A percentile compares a stretch with the other conserved stretches of the same genome.
These are phyloP conservation scores for Paraescarpia echinospica DNA, from an alignment of 1,140 invertebrate species.

Conservation along the genomic window DNA sequence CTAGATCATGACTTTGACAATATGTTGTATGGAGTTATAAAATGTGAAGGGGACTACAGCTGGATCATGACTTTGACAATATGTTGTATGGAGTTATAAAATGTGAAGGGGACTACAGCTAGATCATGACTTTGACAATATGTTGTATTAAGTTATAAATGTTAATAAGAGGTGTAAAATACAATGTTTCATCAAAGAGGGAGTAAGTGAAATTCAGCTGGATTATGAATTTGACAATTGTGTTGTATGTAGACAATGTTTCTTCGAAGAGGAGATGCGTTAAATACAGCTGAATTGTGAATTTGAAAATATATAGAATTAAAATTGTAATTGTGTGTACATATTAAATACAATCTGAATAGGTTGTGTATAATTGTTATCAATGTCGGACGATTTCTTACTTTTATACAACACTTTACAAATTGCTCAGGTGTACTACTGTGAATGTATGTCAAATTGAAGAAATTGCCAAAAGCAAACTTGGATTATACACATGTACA, in stretches of 20 bases:
- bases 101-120: too few relatives aligned
- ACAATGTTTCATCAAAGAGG: too few relatives aligned
- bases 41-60: too few relatives aligned
- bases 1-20: background rate
- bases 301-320: background rate
- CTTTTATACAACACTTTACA: background rate
- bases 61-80: too few relatives aligned
- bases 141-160: too few relatives aligned
- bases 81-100: too few relatives aligned
- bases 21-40: too few relatives aligned
- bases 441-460: background rate
- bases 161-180: too few relatives aligned
- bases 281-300: background rate
- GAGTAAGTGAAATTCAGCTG: background rate
- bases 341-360: background rate
- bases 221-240: background rate
- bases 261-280: background rate
- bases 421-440: background rate
- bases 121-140: too few relatives aligned
- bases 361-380: background rate
- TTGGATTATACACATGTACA: background rate
- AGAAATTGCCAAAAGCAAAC: background rate
- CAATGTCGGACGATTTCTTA: background rate
- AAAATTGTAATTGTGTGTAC: background rate
- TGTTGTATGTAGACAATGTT: background rate